Evolutionary conservation across 2,113 vertebrate species (phyloP), one percentile per base, ranked within the genome.

Genomic region (Theristicus caerulescens): DNA sequence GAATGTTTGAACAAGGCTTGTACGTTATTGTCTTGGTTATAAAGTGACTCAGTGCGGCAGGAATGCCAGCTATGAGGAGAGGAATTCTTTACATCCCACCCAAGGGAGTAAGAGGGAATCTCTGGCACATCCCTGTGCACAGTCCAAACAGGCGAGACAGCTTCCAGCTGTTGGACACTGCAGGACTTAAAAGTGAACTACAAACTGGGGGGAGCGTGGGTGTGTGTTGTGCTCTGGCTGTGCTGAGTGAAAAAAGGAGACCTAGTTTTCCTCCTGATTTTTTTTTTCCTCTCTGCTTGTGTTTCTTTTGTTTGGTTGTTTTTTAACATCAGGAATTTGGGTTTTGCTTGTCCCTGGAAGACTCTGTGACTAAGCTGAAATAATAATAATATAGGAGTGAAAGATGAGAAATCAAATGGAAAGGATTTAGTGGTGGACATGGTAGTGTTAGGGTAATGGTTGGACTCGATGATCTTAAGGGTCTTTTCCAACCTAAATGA

Each of bases 11-110:
- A 88, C 46, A 79, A 83, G 51, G 42, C 42, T 36, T 93, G 57
- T 58, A 5, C 0, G 3, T 90, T 86, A 86, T 94, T 96, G 94
- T 94, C 71, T 90, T 2, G 0, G 25, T 74, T 72, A 90, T 49
- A 66, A 74, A 83, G 55, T 93, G 66, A 92, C 58, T 89, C 90
- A 90, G 40, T 78, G 55, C 54, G 78, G 32, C 55, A 96, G 81
- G 91, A 95, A 96, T 95, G 91, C 80, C 36, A 82, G 52, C 80
- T 94, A 94, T 97, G 91, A 95, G 79, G 36, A 91, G 64, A 94
- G 76, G 82, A 97, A 97, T 96, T 57, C 88, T 96, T 93, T 78
- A 54, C 59, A 90, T 92, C 72, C 46, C 44, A 83, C 70, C 87
- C 86, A 86, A 90, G 78, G 93, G 94, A 96, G 47, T 62, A 72